Base-by-base conservation (phyloP, 1,140 invertebrate genomes). In the Thereuonema tuberculata region DNA sequence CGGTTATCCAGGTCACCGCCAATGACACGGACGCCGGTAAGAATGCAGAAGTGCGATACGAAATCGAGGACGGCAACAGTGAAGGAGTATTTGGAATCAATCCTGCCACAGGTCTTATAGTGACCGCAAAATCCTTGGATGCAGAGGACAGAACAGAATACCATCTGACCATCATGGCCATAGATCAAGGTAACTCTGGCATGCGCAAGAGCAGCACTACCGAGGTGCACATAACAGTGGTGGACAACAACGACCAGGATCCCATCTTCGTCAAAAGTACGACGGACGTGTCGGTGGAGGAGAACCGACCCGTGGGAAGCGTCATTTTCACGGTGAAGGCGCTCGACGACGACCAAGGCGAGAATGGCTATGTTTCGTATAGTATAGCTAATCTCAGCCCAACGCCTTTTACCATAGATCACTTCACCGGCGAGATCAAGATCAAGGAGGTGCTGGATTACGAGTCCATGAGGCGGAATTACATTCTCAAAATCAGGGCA, bases 281-380 rank as follows among this genome's bases (percentile, higher is more conserved):
- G 81, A 87, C 0, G 78, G 72, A 63, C 71, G 70, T 77, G 12
- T 64, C 64, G 53, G 65, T 80, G 1, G 82, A 88, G 57, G 93
- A 98, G 73, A 96, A 97, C 71, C 84, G 93, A 70, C 83, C 88
- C 0, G 78, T 84, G 1, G 91, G 91, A 0, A 84, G 85, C 0
- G 80, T 82, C 2, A 88, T 97, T 1, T 82, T 84, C 1, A 86
- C 84, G 65, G 83, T 94, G 0, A 79, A 80, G 20, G 94, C 93
- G 0, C 82, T 80, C 50, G 95, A 99, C 71, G 81, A 76, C 17
- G 95, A 99, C 72, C 84, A 84, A 2, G 91, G 89, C 1, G 92
- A 96, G 68, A 98, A 98, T 74, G 88, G 90, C 17, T 91, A 92
- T 72, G 85, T 98, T 64, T 92, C 89, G 0, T 98, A 93, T 76